These are phyloP conservation scores for Cydia splendana DNA, from an alignment of 1,140 invertebrate genomes.

Conservation along the genomic window DNA sequence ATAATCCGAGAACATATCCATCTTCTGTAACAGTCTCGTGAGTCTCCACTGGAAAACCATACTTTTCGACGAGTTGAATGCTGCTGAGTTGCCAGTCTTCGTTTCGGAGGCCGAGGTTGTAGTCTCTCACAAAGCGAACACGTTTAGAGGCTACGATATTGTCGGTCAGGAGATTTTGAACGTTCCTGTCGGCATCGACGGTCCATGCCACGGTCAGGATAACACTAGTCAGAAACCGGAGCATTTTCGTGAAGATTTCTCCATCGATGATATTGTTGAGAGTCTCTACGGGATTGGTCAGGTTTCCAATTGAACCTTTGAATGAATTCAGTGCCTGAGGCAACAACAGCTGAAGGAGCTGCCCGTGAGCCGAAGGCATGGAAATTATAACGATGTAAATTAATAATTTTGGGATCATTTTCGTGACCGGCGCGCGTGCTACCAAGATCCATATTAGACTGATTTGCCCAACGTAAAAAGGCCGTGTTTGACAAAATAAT, in stretches of 20 bases:
- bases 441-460: not conserved
- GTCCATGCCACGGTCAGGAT: conserved; percentile 34
- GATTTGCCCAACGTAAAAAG: not conserved
- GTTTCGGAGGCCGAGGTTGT: conserved; percentile 36
- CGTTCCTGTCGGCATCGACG: conserved; percentile 10
- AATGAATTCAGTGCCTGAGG: conserved; percentile 10
- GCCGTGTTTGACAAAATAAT: not conserved
- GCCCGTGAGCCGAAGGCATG: conserved; percentile 19
- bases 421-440: not conserved
- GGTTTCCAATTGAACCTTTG: conserved; percentile 27
- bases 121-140: conserved; percentile 37
- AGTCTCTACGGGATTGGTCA: conserved; percentile 37
- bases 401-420: conserved; percentile 15
- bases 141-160: conserved; percentile 36
- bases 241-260: conserved; percentile 34
- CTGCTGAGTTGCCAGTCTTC: conserved; percentile 47
- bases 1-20: conserved; percentile 51
- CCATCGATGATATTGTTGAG: conserved; percentile 34
- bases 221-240: conserved; percentile 33
- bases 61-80: conserved; percentile 48
- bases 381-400: conserved; percentile 12
- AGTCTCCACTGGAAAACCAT: conserved; percentile 50
- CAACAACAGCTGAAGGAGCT: conserved; percentile 32
- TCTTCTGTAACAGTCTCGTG: conserved; percentile 54
- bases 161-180: conserved; percentile 37